These are phyloP conservation scores for Sepioteuthis lessoniana DNA, from an alignment of 2,888 invertebrate genomes.

Conservation along the genomic window DNA sequence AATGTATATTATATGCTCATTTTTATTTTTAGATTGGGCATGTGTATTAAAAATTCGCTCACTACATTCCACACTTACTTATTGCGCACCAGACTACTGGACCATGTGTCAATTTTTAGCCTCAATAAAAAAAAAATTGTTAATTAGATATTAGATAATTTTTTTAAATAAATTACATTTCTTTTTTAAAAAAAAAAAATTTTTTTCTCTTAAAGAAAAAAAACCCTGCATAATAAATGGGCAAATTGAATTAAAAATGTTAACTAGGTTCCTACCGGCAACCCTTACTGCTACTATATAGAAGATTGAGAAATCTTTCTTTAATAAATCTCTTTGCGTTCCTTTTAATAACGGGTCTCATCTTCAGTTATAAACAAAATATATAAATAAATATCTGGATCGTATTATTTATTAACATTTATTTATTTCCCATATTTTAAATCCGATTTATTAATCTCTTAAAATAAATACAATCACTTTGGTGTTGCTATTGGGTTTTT, in stretches of 20 bases:
- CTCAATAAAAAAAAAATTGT: no score
- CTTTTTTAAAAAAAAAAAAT: no score
- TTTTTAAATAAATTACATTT: background rate
- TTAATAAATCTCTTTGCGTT: no score
- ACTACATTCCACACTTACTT: background rate
- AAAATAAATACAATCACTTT: background rate
- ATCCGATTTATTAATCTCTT: background rate
- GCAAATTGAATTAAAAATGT: background rate
- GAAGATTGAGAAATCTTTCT: background rate
- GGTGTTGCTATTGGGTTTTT: background rate
- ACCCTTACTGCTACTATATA: conserved; percentile 7
- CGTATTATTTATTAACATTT: background rate
- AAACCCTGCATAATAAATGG: background rate
- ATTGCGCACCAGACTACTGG: background rate
- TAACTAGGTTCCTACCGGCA: conserved; percentile 10
- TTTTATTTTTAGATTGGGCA: background rate
- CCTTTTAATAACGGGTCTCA: background rate
- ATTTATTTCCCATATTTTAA: background rate
- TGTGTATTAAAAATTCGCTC: background rate
- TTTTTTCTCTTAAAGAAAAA: no score
- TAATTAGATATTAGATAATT: no score
- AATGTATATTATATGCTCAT: background rate
- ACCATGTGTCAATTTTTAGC: background rate
- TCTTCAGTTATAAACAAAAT: background rate
- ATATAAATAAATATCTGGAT: background rate